phyloP scores from a whole-genome alignment of 1,140 invertebrate genomes.

The Papilio machaon region DNA sequence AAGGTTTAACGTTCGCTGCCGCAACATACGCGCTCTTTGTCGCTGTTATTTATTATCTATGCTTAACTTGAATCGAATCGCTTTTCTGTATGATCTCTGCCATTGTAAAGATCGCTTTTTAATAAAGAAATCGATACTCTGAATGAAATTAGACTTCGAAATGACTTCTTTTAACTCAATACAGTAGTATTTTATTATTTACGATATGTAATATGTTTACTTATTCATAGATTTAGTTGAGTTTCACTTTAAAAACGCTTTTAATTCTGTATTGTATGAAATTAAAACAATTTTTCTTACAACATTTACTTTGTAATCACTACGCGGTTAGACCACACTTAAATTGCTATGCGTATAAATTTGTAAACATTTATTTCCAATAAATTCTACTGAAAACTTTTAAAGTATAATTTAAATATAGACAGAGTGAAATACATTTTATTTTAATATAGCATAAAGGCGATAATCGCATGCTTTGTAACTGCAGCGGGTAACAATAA shows the following conservation, averaged over 20 bases:
- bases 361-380: slow-evolving; percentile 25
- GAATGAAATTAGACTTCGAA: neutral
- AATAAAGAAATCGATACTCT: neutral
- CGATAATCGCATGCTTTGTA: neutral
- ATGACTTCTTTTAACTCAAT: neutral
- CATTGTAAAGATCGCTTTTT: neutral
- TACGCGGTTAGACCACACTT: neutral
- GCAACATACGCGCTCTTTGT: slow-evolving; percentile 2
- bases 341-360: neutral
- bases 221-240: neutral
- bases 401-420: slow-evolving; percentile 8
- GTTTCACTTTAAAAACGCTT: neutral
- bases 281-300: too few relatives aligned
- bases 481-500: slow-evolving; percentile 6
- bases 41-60: neutral
- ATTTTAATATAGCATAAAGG: neutral
- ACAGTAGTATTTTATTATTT: neutral
- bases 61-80: neutral
- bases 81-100: neutral
- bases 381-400: slow-evolving; percentile 6
- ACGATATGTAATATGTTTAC: too few relatives aligned
- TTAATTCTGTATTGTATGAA: neutral
- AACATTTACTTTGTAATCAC: neutral
- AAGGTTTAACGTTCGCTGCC: neutral
- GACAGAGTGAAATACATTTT: neutral